Evolutionary conservation across 1,140 invertebrate species (phyloP).

Genomic region (Stratiolaelaps scimitus): DNA sequence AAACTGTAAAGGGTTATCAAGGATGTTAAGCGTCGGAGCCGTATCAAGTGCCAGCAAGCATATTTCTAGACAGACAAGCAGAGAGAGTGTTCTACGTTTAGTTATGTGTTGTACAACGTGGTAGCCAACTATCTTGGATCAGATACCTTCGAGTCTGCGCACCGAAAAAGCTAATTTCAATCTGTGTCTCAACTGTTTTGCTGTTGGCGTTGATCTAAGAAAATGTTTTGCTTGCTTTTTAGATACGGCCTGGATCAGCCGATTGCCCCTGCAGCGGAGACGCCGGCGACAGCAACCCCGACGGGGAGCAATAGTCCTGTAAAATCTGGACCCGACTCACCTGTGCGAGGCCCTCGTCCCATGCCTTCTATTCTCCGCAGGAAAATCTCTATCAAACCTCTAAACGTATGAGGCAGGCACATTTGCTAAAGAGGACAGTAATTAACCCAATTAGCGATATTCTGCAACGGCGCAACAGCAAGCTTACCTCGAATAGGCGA

Average conservation of each 20-base stretch:
- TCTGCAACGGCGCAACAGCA: too few relatives aligned
- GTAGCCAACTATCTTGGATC: too few relatives aligned
- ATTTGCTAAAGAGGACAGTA: too few relatives aligned
- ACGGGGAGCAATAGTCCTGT: background rate
- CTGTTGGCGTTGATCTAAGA: background rate
- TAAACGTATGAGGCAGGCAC: slow-evolving; percentile 1
- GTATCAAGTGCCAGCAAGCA: too few relatives aligned
- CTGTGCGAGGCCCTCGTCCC: slow-evolving; percentile 15
- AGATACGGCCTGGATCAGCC: slow-evolving; percentile 15
- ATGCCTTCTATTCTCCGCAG: slow-evolving; percentile 24
- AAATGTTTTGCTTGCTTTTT: background rate
- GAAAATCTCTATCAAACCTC: slow-evolving; percentile 22
- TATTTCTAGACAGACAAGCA: too few relatives aligned
- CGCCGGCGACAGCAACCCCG: background rate
- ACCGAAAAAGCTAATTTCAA: background rate
- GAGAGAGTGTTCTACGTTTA: too few relatives aligned
- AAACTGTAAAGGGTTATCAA: background rate
- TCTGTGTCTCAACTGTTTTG: background rate
- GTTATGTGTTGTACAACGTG: too few relatives aligned
- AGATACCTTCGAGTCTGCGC: too few relatives aligned
- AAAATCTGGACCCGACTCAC: slow-evolving; percentile 15
- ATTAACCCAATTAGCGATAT: too few relatives aligned
- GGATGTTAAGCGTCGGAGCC: too few relatives aligned
- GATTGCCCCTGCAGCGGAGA: background rate
- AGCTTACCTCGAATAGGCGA: too few relatives aligned